Conservation (phyloP, 1,140 invertebrate genomes). For the Drosophila sucinea region DNA sequence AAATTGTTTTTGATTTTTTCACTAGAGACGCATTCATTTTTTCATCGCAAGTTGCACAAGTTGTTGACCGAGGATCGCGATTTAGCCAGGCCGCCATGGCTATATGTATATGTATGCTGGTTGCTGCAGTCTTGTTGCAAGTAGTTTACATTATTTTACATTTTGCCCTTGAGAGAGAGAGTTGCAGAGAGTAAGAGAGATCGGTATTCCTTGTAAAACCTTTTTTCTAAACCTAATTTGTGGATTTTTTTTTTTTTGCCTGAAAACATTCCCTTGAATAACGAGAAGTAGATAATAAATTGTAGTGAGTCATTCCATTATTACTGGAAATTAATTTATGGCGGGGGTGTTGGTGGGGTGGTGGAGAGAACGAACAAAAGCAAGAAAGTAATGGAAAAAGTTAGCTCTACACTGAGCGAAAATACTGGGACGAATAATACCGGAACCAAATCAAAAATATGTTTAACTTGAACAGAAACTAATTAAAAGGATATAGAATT, state of each 20-base stretch:
- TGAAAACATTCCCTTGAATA: constrained; percentile 44
- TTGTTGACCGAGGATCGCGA: constrained; percentile 9
- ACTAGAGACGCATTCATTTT: not conserved
- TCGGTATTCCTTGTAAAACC: constrained; percentile 7
- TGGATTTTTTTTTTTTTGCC: constrained; percentile 13
- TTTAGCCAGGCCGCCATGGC: not conserved
- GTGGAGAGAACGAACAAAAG: not conserved
- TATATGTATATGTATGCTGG: not conserved
- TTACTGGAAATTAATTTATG: constrained; percentile 32
- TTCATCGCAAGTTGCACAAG: not conserved
- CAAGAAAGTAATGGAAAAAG: not conserved
- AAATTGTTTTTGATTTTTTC: constrained; percentile 15
- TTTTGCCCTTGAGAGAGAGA: constrained; percentile 32
- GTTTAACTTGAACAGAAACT: too few species aligned
- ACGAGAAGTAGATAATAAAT: constrained; percentile 27
- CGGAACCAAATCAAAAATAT: too few species aligned
- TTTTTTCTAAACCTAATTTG: not conserved
- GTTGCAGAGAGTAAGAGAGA: not conserved
- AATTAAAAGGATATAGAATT: too few species aligned
- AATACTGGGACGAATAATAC: too few species aligned
- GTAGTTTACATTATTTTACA: constrained; percentile 57
- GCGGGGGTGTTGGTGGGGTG: not conserved
- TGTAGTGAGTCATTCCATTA: constrained; percentile 34
- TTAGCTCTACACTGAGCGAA: not conserved
- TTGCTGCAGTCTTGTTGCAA: constrained; percentile 44